Percentiles rank a stretch among this genome's conserved stretches.
These are phyloP conservation scores for Idris sp. DNA, from an alignment of 1,140 invertebrate species.

Conservation along the genomic window DNA sequence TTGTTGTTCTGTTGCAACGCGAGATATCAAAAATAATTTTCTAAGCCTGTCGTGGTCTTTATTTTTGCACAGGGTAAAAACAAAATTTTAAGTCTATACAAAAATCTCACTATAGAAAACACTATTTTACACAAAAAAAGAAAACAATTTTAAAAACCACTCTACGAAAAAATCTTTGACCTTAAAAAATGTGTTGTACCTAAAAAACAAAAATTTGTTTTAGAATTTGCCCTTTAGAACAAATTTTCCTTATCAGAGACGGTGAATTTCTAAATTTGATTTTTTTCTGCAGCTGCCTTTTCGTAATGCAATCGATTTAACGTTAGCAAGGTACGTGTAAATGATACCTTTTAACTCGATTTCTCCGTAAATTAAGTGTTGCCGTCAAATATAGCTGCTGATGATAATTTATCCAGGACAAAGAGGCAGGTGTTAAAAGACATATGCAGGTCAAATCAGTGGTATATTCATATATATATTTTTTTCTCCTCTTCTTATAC, in stretches of 20 bases:
- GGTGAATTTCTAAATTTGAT: no score
- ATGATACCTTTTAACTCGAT: conserved; percentile 55
- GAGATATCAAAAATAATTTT: conserved; percentile 29
- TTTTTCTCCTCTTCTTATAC: no score
- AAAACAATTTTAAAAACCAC: no score
- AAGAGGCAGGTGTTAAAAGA: conserved; percentile 53
- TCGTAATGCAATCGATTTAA: conserved; percentile 24
- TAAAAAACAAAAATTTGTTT: no score
- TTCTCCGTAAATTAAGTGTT: conserved; percentile 52
- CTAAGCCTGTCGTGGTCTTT: not conserved
- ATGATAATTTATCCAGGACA: conserved; percentile 60
- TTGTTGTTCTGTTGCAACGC: conserved; percentile 34
- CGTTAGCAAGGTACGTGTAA: conserved; percentile 21
- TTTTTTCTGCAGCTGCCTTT: conserved; percentile 25
- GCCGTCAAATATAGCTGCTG: conserved; percentile 30
- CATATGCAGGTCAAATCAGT: conserved; percentile 53
- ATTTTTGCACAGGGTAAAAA: no score
- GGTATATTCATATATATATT: conserved; percentile 33
- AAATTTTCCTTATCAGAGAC: no score
- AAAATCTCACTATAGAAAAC: no score
- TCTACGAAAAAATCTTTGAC: no score
- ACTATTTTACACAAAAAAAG: no score
- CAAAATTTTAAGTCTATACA: no score
- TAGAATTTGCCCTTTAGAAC: no score
- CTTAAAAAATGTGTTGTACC: no score